phyloP scores from a whole-genome alignment of 2,113 vertebrate species.

The Stercorarius parasiticus region DNA sequence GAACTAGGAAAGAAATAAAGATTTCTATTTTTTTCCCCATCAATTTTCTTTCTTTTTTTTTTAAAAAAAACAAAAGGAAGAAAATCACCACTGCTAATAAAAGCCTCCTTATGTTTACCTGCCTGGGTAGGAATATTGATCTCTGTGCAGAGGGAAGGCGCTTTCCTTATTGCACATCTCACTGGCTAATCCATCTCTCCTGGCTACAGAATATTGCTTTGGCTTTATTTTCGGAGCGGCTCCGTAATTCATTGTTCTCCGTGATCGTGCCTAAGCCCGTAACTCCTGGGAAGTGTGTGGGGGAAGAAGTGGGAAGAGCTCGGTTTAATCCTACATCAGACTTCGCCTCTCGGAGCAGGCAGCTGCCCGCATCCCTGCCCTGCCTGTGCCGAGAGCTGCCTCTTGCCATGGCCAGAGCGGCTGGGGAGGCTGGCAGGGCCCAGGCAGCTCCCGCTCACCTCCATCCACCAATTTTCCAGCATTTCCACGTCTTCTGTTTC shows the following conservation, averaged over 20 bases:
- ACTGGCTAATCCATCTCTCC: neutral
- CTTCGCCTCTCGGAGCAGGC: neutral
- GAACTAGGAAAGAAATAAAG: neutral
- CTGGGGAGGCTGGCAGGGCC: neutral
- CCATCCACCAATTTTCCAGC: neutral
- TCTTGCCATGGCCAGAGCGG: neutral
- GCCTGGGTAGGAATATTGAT: neutral
- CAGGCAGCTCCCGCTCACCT: neutral
- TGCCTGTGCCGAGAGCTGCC: neutral
- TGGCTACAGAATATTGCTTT: neutral
- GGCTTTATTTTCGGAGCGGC: neutral
- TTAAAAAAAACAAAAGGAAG: neutral
- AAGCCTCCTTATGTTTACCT: neutral
- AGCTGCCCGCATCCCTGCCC: neutral
- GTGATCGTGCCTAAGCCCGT: accelerated
- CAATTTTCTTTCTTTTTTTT: neutral
- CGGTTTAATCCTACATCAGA: neutral
- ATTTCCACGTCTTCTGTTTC: neutral
- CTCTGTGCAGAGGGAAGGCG: neutral
- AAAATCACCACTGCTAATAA: neutral
- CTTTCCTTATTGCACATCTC: neutral
- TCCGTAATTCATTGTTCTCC: neutral
- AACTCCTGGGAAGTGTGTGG: neutral
- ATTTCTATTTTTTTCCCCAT: neutral
- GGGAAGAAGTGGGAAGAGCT: neutral